phyloP scores from a whole-genome alignment of 2,797 vertebrate genomes.

The Lacerta agilis region DNA sequence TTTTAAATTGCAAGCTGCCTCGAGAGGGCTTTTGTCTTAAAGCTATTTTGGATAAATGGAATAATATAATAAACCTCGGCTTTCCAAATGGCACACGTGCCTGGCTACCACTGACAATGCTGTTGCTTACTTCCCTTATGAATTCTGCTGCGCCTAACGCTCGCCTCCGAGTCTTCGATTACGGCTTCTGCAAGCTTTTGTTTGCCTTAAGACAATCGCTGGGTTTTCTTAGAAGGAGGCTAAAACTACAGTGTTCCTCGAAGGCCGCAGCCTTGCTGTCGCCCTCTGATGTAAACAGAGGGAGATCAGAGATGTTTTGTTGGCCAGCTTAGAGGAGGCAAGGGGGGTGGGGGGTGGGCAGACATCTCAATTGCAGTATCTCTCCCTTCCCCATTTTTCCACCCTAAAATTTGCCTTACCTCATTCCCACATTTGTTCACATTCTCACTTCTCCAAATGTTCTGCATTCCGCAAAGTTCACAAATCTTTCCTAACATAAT shows the following conservation, averaged over 20 bases:
- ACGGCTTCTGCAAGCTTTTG: not conserved
- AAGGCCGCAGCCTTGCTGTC: not conserved
- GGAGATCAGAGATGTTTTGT: not conserved
- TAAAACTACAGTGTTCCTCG: not conserved
- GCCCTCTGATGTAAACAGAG: not conserved
- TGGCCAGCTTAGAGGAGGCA: no score
- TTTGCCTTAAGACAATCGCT: not conserved
- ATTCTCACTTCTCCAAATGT: no score
- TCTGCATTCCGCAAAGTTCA: no score
- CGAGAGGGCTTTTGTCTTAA: no score
- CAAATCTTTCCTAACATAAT: no score
- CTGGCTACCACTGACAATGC: not conserved
- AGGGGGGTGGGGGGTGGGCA: not conserved
- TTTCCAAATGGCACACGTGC: not conserved
- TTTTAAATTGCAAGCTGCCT: no score
- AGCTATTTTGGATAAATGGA: no score
- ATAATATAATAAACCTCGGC: no score
- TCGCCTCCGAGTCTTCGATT: not conserved
- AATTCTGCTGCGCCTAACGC: not conserved
- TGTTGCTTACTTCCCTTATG: no score
- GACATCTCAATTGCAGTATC: not conserved
- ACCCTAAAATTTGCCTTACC: no score
- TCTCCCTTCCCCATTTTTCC: not conserved
- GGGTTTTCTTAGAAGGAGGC: not conserved
- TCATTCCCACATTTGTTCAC: no score